phyloP scores from a whole-genome alignment of 2,888 invertebrate genomes.

The Charanyca ferruginea region DNA sequence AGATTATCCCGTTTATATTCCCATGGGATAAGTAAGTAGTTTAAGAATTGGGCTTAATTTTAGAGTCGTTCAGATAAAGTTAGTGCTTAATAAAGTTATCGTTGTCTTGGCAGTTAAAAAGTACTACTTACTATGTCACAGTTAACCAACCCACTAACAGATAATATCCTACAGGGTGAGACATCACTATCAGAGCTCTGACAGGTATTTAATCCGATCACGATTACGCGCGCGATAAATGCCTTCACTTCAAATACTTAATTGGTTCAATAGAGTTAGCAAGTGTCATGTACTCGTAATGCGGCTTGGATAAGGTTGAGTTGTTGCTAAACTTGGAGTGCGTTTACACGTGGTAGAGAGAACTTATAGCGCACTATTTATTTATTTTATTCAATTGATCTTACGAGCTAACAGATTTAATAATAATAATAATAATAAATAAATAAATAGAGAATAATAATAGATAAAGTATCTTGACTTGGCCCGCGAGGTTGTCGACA shows the following conservation, averaged over 20 bases:
- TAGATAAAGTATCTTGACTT: too few species aligned
- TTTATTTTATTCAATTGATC: too few species aligned
- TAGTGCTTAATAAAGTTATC: too few species aligned
- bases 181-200: neutral
- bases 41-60: too few species aligned
- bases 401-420: too few species aligned
- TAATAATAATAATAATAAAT: too few species aligned
- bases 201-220: slow-evolving; percentile 24
- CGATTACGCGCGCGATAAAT: slow-evolving; percentile 2
- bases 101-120: neutral
- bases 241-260: slow-evolving; percentile 10
- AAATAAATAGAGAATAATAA: too few species aligned
- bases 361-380: too few species aligned
- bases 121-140: neutral
- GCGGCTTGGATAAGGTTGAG: slow-evolving; percentile 30
- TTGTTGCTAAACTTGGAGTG: neutral
- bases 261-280: slow-evolving; percentile 34
- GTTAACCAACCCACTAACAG: neutral
- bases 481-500: too few species aligned
- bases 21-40: too few species aligned
- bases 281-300: slow-evolving; percentile 31
- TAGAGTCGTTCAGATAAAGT: too few species aligned
- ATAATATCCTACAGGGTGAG: neutral
- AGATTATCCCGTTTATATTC: too few species aligned
- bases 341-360: slow-evolving; percentile 19